These are phyloP conservation scores for Corella eumyota DNA, from an alignment of 23 tunicate species.

Conservation along the genomic window DNA sequence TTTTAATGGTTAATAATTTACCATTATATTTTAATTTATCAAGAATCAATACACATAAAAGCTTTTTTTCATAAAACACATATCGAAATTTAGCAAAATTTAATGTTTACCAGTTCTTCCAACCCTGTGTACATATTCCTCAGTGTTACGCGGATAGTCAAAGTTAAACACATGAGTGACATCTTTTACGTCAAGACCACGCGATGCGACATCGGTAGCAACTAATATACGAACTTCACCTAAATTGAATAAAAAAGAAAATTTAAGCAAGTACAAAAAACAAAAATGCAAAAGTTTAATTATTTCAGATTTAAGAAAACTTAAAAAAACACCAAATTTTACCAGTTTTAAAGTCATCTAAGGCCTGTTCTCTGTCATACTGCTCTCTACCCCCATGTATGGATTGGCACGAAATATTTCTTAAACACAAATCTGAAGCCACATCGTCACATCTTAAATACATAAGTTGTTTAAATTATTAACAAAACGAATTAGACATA, in stretches of 20 bases:
- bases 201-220: conserved; percentile 95
- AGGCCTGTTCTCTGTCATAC: conserved; percentile 81
- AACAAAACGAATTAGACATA: too few species aligned
- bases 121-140: conserved; percentile 93
- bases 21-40: too few species aligned
- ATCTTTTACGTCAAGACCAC: conserved; percentile 93
- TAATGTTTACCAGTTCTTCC: conserved; percentile 72
- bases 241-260: neutral
- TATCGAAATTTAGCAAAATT: too few species aligned
- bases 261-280: neutral
- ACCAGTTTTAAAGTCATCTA: conserved; percentile 80
- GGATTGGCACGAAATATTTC: conserved; percentile 47
- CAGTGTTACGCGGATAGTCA: conserved; percentile 92
- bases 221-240: conserved; percentile 52
- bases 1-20: too few species aligned
- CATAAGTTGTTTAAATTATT: too few species aligned
- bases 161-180: conserved; percentile 92
- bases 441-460: conserved; percentile 46
- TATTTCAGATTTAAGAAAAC: too few species aligned
- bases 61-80: too few species aligned
- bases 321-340: neutral
- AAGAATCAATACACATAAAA: too few species aligned
- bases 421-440: conserved; percentile 33
- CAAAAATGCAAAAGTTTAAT: too few species aligned
- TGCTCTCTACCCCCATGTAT: conserved; percentile 91